Evolutionary conservation across 2,797 vertebrate genomes (phyloP).

Genomic region (Huso huso): DNA sequence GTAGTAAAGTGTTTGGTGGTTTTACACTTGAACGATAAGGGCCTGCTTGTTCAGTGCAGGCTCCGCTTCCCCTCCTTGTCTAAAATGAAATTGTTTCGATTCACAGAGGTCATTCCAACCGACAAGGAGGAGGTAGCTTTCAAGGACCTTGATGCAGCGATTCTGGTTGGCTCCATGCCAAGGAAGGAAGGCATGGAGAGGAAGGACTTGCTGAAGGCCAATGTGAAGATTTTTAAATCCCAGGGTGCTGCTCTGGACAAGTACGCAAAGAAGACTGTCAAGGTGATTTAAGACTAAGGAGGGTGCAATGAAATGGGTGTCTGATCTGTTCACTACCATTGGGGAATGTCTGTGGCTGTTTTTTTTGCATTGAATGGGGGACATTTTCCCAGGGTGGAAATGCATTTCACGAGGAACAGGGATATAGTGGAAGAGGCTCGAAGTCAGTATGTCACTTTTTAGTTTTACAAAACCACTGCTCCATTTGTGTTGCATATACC

Average conservation of each 20-base stretch:
- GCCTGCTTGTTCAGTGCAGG: too few relatives aligned
- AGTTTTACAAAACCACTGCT: too few relatives aligned
- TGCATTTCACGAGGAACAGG: too few relatives aligned
- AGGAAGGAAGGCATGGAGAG: conserved; percentile 93
- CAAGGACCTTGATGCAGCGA: conserved; percentile 81
- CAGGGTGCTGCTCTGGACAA: conserved; percentile 86
- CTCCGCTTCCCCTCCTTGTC: background rate
- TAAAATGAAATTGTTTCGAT: conserved; percentile 3
- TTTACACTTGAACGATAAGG: too few relatives aligned
- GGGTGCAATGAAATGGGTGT: background rate
- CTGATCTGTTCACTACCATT: too few relatives aligned
- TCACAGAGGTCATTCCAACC: conserved; percentile 77
- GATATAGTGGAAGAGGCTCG: too few relatives aligned
- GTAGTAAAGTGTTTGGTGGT: too few relatives aligned
- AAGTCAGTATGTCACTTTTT: too few relatives aligned
- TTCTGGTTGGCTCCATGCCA: conserved; percentile 93
- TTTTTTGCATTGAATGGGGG: too few relatives aligned
- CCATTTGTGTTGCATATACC: too few relatives aligned
- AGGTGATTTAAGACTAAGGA: conserved; percentile 54
- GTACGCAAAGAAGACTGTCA: conserved; percentile 89
- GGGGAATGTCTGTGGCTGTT: too few relatives aligned
- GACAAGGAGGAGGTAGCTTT: conserved; percentile 88
- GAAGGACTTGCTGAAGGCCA: conserved; percentile 91
- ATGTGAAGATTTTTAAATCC: conserved; percentile 88
- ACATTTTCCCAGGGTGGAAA: too few relatives aligned